Conservation (phyloP, 2,797 vertebrate genomes). For the Chrosomus eos region DNA sequence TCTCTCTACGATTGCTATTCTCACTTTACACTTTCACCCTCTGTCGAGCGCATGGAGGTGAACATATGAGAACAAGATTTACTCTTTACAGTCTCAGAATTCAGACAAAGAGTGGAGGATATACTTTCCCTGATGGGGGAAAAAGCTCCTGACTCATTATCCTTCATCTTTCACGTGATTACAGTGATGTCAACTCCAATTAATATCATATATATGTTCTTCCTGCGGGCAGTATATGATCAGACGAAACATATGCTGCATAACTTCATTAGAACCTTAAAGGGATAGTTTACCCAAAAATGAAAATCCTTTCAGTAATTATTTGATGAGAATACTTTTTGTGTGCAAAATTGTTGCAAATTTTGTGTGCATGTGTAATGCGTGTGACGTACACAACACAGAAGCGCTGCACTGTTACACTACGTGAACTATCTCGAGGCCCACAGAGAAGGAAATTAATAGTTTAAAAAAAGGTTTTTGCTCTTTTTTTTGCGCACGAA, state of each 20-base stretch:
- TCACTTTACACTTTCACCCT: slow-evolving; percentile 3
- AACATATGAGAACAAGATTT: slow-evolving; percentile 13
- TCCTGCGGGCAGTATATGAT: slow-evolving; percentile 12
- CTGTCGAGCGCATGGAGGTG: not conserved
- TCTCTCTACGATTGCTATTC: slow-evolving; percentile 23
- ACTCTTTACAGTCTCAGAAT: not conserved
- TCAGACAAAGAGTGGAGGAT: not conserved
- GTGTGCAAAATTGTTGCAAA: no score
- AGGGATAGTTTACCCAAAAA: no score
- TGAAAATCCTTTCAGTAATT: no score
- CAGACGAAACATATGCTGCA: slow-evolving; percentile 45
- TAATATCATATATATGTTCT: slow-evolving; percentile 26
- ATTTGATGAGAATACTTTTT: no score
- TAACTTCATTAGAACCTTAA: slow-evolving; percentile 42
- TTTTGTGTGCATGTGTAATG: no score
- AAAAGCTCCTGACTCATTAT: not conserved
- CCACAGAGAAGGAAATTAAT: no score
- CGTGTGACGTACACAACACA: no score
- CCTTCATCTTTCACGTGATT: slow-evolving; percentile 43
- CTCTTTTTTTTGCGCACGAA: no score
- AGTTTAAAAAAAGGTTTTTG: no score
- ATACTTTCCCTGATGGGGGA: not conserved
- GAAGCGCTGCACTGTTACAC: no score
- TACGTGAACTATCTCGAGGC: no score
- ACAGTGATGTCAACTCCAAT: slow-evolving; percentile 49